phyloP scores from a whole-genome alignment of 2,113 vertebrate species.

The Struthio camelus region DNA sequence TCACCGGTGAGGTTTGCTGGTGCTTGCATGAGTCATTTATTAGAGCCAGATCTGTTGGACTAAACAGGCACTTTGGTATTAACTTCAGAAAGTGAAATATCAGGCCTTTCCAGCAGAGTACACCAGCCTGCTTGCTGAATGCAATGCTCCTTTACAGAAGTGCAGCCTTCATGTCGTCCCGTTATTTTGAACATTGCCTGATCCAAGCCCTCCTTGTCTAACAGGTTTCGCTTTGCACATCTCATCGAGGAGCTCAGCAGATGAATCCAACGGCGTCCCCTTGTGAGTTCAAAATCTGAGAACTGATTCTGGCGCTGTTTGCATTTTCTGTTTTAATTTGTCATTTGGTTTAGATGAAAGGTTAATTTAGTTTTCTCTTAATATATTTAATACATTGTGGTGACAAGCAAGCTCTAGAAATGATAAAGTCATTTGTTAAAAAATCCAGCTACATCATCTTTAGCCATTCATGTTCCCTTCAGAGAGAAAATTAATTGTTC shows the following conservation, averaged over 20 bases:
- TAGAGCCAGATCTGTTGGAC: background rate
- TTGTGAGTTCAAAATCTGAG: slow-evolving; percentile 47
- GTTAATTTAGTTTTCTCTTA: slow-evolving; percentile 67
- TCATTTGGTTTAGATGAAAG: slow-evolving; percentile 62
- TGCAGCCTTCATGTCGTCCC: background rate
- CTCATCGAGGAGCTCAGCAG: background rate
- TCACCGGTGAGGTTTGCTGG: background rate
- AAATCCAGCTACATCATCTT: slow-evolving; percentile 71
- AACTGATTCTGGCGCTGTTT: slow-evolving; percentile 43
- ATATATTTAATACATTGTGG: slow-evolving; percentile 70
- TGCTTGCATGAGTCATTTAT: background rate
- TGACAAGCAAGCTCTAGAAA: slow-evolving; percentile 69
- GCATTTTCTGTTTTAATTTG: slow-evolving; percentile 68
- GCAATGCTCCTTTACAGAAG: background rate
- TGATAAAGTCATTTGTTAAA: slow-evolving; percentile 78
- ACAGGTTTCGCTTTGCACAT: background rate
- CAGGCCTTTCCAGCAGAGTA: accelerated
- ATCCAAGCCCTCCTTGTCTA: background rate
- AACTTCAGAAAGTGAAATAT: background rate
- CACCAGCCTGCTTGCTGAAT: background rate
- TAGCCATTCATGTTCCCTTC: slow-evolving; percentile 76
- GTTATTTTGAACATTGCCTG: background rate
- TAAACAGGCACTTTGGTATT: background rate
- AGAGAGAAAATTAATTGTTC: slow-evolving; percentile 81
- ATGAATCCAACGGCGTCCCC: slow-evolving; percentile 18